Base-by-base conservation (phyloP, 2,113 vertebrate species). In the Aphyosemion australe region DNA sequence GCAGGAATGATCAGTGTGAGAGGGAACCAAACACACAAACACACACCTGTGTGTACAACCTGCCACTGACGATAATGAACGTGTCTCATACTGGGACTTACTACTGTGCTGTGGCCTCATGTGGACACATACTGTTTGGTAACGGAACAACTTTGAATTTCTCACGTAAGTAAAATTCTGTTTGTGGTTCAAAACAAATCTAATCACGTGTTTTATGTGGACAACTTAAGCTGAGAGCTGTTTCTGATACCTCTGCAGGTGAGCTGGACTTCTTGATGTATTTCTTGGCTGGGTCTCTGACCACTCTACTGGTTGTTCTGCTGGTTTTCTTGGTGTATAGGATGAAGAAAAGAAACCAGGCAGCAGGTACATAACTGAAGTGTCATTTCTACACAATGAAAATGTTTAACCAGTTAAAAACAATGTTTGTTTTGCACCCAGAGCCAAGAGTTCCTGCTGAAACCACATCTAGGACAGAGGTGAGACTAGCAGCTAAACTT, bases 1-100 rank as follows among this genome's bases (percentile, higher is more conserved):
- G 26, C 7, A 53, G 16, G 2, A 65, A 49, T 5, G 43, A 49
- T 69, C 60, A 48, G 34, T 37, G 34, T 37, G 7, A 37, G 34
- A 37, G 34, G 34, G 83, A 65, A 80, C 19, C 75, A 0, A 8
- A 57, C 70, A 65, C 47, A 47, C 72, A 66, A 32, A 83, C 55
- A 51, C 15, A 72, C 7, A 85, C 58, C 0, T 89, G 88, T 59
- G 9, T 70, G 43, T 87, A 76, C 62, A 70, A 56, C 9, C 19
- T 85, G 18, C 42, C 55, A 1, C 47, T 75, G 18, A 58, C n/a
- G n/a, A 49, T 15, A 71, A 9, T 80, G 54, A 39, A 37, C 26
- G 1, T 1, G 2, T 50, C 56, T 69, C 74, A 37, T 37, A 10
- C 34, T 37, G 34, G 34, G 9, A 37, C 34, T 10, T 37, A 37